Evolutionary conservation across 2,888 invertebrate genomes (phyloP).

Genomic region (Meliscaeva auricollis): DNA sequence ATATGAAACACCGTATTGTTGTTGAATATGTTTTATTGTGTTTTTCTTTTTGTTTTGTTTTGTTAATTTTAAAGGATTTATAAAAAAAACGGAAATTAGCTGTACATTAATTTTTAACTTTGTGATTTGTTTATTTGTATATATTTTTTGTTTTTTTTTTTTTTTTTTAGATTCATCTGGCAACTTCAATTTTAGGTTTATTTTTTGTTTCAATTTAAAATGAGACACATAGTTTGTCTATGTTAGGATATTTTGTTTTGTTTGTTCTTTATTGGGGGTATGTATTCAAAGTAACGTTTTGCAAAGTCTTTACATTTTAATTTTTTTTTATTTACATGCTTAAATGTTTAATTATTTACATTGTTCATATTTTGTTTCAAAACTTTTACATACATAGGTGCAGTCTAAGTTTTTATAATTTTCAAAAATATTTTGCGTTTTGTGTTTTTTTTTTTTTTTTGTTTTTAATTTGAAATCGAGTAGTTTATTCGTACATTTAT

Average conservation of each 20-base stretch:
- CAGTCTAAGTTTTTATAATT: slow-evolving; percentile 21
- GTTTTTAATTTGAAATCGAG: not conserved
- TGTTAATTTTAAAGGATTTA: slow-evolving; percentile 33
- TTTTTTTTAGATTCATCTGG: slow-evolving; percentile 45
- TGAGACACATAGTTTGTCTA: slow-evolving; percentile 20
- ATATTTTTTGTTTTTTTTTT: slow-evolving; percentile 7
- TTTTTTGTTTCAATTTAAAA: slow-evolving; percentile 16
- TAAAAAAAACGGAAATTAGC: slow-evolving; percentile 59
- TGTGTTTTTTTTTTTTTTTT: too few species aligned
- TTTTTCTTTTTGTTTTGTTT: slow-evolving; percentile 18
- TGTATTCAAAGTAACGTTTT: not conserved
- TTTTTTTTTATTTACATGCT: slow-evolving; percentile 16
- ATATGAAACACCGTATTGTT: slow-evolving; percentile 69
- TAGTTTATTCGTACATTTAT: not conserved
- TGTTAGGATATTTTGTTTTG: slow-evolving; percentile 42
- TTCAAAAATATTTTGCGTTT: not conserved
- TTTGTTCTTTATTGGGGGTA: not conserved
- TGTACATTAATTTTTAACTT: slow-evolving; percentile 24
- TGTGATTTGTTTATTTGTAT: not conserved
- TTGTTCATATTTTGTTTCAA: not conserved
- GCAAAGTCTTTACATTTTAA: not conserved
- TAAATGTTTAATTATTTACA: slow-evolving; percentile 8
- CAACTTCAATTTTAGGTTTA: slow-evolving; percentile 9
- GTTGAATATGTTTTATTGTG: slow-evolving; percentile 71
- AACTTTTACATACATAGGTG: slow-evolving; percentile 17